Conservation (phyloP, 2,113 vertebrate species). For the Larimichthys crocea region DNA sequence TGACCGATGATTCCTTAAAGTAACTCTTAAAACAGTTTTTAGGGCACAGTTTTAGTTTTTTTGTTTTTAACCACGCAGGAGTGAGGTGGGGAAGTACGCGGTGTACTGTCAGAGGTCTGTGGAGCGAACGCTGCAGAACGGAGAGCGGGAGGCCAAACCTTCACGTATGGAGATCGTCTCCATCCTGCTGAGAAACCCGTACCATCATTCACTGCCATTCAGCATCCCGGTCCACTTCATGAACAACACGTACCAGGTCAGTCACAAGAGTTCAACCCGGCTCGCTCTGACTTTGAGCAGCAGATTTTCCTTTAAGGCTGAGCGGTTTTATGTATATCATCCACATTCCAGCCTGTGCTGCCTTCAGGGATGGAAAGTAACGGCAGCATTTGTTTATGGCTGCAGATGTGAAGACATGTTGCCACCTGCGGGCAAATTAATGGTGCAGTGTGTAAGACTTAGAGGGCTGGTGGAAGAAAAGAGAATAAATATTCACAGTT, state of each 20-base stretch:
- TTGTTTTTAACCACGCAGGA: slow-evolving; percentile 72
- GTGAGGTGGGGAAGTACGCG: slow-evolving; percentile 91
- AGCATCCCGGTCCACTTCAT: slow-evolving; percentile 94
- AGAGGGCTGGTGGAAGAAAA: too few relatives aligned
- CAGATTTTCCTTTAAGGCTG: neutral
- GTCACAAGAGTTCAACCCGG: neutral
- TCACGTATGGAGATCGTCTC: slow-evolving; percentile 93
- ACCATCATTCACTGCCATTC: slow-evolving; percentile 92
- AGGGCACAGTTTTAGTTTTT: too few relatives aligned
- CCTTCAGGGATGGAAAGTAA: neutral
- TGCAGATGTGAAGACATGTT: neutral
- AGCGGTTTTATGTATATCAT: neutral
- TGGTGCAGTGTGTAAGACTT: too few relatives aligned
- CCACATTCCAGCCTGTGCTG: neutral
- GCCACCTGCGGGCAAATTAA: neutral
- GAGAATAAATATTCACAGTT: too few relatives aligned
- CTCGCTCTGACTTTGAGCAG: neutral
- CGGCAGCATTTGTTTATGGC: neutral
- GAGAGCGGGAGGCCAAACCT: slow-evolving; percentile 90
- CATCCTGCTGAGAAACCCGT: slow-evolving; percentile 92
- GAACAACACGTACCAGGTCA: slow-evolving; percentile 92
- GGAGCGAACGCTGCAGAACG: slow-evolving; percentile 87
- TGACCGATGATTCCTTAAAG: neutral
- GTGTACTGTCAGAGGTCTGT: slow-evolving; percentile 92
- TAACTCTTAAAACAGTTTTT: neutral